phyloP scores from a whole-genome alignment of 2,888 invertebrate genomes.

The Cryptosula pallasiana region DNA sequence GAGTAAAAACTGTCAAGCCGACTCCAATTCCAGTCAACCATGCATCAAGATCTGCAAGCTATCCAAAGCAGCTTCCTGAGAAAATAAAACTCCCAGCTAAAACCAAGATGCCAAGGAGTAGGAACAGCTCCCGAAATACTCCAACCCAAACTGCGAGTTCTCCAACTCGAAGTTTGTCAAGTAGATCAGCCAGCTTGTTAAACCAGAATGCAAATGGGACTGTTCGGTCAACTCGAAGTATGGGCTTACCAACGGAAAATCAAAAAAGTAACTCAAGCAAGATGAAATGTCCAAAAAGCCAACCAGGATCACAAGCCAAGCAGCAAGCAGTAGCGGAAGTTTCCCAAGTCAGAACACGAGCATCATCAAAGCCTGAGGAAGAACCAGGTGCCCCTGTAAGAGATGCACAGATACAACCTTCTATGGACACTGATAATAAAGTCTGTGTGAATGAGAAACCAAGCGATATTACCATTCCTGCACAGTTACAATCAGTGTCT shows the following conservation, averaged over 20 bases:
- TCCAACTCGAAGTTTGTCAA: background rate
- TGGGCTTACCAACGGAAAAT: background rate
- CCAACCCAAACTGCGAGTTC: background rate
- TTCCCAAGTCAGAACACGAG: background rate
- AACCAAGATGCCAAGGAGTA: background rate
- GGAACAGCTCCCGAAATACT: background rate
- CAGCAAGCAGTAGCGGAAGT: background rate
- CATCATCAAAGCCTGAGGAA: background rate
- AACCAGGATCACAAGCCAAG: background rate
- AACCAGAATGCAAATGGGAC: too few relatives aligned
- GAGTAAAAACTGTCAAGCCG: background rate
- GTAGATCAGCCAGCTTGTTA: too few relatives aligned
- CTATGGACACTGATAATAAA: too few relatives aligned
- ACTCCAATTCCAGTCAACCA: background rate
- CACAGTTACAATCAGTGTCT: too few relatives aligned
- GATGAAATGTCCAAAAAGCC: background rate
- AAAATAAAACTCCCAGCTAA: background rate
- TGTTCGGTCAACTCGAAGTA: too few relatives aligned
- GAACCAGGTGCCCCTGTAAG: background rate
- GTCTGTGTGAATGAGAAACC: too few relatives aligned
- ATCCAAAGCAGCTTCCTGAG: background rate
- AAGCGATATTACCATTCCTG: too few relatives aligned
- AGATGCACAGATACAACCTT: too few relatives aligned
- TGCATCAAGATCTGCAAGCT: background rate
- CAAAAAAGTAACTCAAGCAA: background rate